Base-by-base conservation (phyloP, 2,888 invertebrate species). In the Eurytoma adleriae region DNA sequence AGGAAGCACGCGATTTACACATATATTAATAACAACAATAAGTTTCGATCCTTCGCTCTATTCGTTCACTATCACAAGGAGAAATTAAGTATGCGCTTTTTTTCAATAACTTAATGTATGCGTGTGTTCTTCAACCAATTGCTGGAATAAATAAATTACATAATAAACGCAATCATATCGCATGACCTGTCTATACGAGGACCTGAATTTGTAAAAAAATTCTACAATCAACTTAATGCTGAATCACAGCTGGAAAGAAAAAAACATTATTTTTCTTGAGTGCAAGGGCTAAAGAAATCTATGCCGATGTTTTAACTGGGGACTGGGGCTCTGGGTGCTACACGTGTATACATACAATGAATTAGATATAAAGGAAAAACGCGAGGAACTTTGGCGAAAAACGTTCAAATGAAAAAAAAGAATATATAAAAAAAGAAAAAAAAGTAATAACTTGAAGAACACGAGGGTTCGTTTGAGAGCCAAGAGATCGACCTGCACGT, bases 401-500 rank as follows among this genome's bases (percentile, higher is more conserved):
- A 4, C 40, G 40, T 40, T 40, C 40, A 40, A 71, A 73, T 79
- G 75, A 62, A 82, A 62, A 82, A 74, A 79, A 64, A 75, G 62
- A 70, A 82, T 69, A 62, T 73, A 74, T 30, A 74, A 40, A 40
- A 40, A 78, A 79, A 81, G 74, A 61, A 74, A 61, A 68, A 78
- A 62, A 67, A 79, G 12, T 67, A 76, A 67, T 76, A 73, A 72
- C 72, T 80, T 76, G 70, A 82, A 76, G 82, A 82, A 81, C 78
- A 69, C 83, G 81, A 83, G 78, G 79, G 84, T 86, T 87, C 85
- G 86, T 87, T 86, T 87, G 89, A 89, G 88, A 90, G 89, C 89
- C 89, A 90, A 89, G 89, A 89, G 89, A 90, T 90, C 88, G 89
- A 90, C 87, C 85, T 88, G 86, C 85, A 86, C 84, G 83, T 84